A percentile compares a stretch with the other conserved stretches of the same genome.
phyloP scores from a whole-genome alignment of 2,113 vertebrate species.

The Thalassoma bifasciatum region DNA sequence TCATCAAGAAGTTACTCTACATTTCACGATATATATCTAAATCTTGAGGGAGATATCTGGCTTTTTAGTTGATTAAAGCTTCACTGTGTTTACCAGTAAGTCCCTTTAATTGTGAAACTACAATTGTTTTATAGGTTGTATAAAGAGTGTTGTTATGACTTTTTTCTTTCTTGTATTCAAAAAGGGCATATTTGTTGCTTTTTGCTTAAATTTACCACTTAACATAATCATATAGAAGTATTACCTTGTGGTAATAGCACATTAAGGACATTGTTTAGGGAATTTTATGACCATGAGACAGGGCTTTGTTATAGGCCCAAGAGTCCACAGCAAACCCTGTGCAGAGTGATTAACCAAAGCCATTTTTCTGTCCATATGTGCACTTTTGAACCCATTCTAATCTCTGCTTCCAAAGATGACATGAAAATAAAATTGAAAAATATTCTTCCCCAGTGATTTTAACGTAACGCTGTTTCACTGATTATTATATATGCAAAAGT shows the following conservation, averaged over 20 bases:
- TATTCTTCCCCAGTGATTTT: not conserved
- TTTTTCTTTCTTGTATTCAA: no score
- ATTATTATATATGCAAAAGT: not conserved
- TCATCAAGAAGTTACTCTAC: no score
- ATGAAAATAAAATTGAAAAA: no score
- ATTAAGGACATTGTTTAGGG: not conserved
- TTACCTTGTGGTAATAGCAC: no score
- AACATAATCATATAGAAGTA: no score
- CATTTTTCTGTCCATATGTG: not conserved
- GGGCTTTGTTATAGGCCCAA: not conserved
- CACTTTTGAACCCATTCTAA: conserved; percentile 2
- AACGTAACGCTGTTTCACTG: not conserved
- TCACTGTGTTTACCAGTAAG: not conserved
- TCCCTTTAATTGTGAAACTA: not conserved
- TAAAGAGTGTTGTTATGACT: no score
- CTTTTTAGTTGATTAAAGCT: conserved; percentile 7
- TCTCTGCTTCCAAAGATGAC: not conserved
- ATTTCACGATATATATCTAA: not conserved
- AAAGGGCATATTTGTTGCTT: no score
- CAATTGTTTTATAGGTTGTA: not conserved
- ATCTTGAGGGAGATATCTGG: not conserved
- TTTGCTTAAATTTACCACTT: no score
- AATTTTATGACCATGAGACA: not conserved
- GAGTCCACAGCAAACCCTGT: no score
- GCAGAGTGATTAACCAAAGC: no score